Evolutionary conservation across 2,797 vertebrate genomes (phyloP), one percentile per base, ranked within the genome.

Genomic region (Sebastes matsubarae): DNA sequence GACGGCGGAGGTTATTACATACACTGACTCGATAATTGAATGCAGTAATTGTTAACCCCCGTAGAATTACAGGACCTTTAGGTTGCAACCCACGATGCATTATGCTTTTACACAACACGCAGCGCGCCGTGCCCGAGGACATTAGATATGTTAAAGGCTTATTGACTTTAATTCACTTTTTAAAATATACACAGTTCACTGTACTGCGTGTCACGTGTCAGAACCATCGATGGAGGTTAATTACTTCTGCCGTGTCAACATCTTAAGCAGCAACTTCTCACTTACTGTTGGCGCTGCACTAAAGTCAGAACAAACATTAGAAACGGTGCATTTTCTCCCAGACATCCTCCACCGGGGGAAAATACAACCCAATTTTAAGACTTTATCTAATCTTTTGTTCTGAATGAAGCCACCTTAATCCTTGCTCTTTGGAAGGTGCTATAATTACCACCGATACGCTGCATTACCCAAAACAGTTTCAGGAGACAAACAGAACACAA

Each of bases 11-110:
- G 73, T 80, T 82, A 86, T 87, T 84, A 84, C 83, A 73, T 13
- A 59, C 76, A 25, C 71, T 4, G 61, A 61, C 80, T 76, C 66
- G 1, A 60, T 84, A 79, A 86, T 65, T 72, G 63, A 79, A 76
- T 30, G 72, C 63, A 57, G 83, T 88, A 86, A 93, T 86, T 89
- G 80, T 83, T 75, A 78, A 87, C 79, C 69, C 66, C 36, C 10
- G 14, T 34, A 55, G 65, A 79, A 84, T 87, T 78, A 81, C 69
- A 72, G 58, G 68, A 77, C 58, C 80, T 87, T 85, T 50, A 76
- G 80, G 68, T 58, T 61, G 72, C 61, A 32, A 30, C 54, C 34
- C 11, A 59, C 65, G 61, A 65, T 78, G 77, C 85, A 79, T 81
- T 59, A 85, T 18, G 42, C 46, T 74, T 84, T 63, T 34, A 67